phyloP scores from a whole-genome alignment of 2,888 invertebrate genomes.

The Epinotia nisella region DNA sequence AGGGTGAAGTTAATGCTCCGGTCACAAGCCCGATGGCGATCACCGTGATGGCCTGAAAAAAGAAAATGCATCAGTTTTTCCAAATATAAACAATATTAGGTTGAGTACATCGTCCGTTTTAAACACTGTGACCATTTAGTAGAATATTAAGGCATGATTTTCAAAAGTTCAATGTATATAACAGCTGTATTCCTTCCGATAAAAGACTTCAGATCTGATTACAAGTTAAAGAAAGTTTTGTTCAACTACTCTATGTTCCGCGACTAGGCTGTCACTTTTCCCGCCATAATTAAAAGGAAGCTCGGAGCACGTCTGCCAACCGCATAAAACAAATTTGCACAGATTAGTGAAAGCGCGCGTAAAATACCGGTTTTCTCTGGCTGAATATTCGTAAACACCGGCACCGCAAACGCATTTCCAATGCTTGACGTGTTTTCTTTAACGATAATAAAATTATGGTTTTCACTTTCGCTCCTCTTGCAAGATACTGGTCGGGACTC shows the following conservation, averaged over 20 bases:
- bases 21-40: slow-evolving; percentile 87
- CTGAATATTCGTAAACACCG: slow-evolving; percentile 47
- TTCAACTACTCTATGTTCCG: background rate
- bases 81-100: too few species aligned
- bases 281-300: slow-evolving; percentile 9
- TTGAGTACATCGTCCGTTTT: too few species aligned
- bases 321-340: slow-evolving; percentile 40
- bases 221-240: background rate
- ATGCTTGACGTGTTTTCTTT: slow-evolving; percentile 54
- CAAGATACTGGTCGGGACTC: slow-evolving; percentile 43
- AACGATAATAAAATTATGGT: slow-evolving; percentile 50
- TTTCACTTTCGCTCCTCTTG: slow-evolving; percentile 60
- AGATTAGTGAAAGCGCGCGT: slow-evolving; percentile 43
- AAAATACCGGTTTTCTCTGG: slow-evolving; percentile 47
- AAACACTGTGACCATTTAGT: too few species aligned
- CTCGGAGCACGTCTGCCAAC: slow-evolving; percentile 34
- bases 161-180: too few species aligned
- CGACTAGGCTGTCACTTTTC: slow-evolving; percentile 42
- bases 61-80: background rate
- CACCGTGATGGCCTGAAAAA: slow-evolving; percentile 83
- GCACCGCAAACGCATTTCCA: slow-evolving; percentile 56
- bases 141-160: too few species aligned
- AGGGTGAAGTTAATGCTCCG: slow-evolving; percentile 85
- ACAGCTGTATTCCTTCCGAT: too few species aligned
- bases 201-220: background rate